Percentiles rank a stretch among this genome's conserved stretches.
These are phyloP conservation scores for Andricus curvator DNA, from an alignment of 2,888 invertebrate species.

Conservation along the genomic window DNA sequence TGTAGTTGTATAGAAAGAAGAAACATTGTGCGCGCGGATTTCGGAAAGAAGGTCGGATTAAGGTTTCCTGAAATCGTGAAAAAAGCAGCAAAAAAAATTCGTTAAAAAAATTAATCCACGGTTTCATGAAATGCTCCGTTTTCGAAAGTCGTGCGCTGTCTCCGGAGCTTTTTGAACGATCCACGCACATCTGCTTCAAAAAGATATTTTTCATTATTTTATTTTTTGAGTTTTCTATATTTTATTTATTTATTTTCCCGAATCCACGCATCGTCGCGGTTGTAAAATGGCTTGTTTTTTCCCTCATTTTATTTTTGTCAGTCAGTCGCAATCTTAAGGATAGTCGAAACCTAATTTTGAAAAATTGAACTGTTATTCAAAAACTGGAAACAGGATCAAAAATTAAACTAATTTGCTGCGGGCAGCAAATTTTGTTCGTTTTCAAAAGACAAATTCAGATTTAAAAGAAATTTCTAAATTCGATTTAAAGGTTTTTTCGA, in stretches of 20 bases:
- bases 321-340: constrained; percentile 40
- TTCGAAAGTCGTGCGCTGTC: constrained; percentile 54
- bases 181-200: constrained; percentile 56
- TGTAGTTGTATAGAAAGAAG: constrained; percentile 57
- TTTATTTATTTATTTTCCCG: constrained; percentile 63
- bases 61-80: constrained; percentile 46
- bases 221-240: constrained; percentile 59
- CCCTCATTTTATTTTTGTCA: constrained; percentile 67
- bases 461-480: not conserved
- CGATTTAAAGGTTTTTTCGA: not conserved
- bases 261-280: constrained; percentile 56
- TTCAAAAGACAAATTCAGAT: not conserved
- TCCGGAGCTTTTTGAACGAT: constrained; percentile 57
- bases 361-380: not conserved
- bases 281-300: constrained; percentile 70
- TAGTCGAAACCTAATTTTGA: not conserved
- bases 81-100: not conserved
- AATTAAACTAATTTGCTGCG: constrained; percentile 13
- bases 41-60: constrained; percentile 45
- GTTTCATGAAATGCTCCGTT: constrained; percentile 47
- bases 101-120: constrained; percentile 1
- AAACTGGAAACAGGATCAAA: not conserved
- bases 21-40: constrained; percentile 51
- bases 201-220: constrained; percentile 54
- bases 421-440: constrained; percentile 18